Conservation (phyloP, 2,797 vertebrate genomes). For the Amblyopsis hoosieri region DNA sequence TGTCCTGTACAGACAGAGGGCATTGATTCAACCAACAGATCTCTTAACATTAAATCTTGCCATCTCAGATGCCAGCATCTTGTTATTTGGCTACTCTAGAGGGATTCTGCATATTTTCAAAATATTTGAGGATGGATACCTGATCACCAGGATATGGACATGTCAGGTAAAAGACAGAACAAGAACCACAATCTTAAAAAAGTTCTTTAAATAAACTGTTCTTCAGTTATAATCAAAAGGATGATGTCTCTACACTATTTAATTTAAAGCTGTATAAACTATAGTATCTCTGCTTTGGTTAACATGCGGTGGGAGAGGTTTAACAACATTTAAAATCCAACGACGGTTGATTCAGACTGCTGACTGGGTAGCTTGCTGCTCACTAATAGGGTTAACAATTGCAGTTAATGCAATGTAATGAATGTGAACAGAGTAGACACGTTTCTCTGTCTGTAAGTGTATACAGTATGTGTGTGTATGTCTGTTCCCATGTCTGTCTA, state of each 20-base stretch:
- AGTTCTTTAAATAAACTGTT: no score
- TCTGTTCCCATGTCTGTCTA: slow-evolving; percentile 16
- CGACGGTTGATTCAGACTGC: neutral
- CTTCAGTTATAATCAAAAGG: no score
- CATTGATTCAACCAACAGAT: slow-evolving; percentile 82
- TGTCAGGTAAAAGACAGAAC: slow-evolving; percentile 79
- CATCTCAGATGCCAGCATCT: slow-evolving; percentile 86
- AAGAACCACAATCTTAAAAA: neutral
- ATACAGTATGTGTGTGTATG: slow-evolving; percentile 6
- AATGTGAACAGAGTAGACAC: neutral
- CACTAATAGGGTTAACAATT: neutral
- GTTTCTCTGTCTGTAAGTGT: neutral
- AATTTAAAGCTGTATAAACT: no score
- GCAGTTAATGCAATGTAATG: neutral
- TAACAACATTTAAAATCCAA: neutral
- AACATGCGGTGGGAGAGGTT: neutral
- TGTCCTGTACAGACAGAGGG: slow-evolving; percentile 84
- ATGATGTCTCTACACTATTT: no score
- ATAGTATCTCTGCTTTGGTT: no score
- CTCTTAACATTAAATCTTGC: slow-evolving; percentile 88
- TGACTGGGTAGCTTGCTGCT: neutral
- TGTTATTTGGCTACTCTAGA: slow-evolving; percentile 85
- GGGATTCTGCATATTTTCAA: slow-evolving; percentile 90
- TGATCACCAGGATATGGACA: slow-evolving; percentile 87
- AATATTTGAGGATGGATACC: slow-evolving; percentile 84